These are phyloP conservation scores for Linnaemya vulpina DNA, from an alignment of 2,888 invertebrate species.

Conservation along the genomic window DNA sequence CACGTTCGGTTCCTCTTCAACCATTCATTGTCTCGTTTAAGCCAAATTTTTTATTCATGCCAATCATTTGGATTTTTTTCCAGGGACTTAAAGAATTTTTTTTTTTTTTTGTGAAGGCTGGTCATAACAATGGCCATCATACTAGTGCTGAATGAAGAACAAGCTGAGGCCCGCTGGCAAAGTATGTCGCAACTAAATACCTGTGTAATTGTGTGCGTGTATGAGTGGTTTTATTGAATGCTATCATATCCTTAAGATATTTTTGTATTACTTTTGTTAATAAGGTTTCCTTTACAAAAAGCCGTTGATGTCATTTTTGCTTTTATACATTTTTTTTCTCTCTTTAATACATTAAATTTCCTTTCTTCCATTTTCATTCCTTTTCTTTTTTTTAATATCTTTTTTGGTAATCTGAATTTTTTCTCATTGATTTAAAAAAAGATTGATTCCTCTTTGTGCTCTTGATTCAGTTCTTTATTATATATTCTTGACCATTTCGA, in stretches of 20 bases:
- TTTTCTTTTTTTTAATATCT: constrained; percentile 57
- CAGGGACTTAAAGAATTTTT: background rate
- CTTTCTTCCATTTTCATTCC: constrained; percentile 38
- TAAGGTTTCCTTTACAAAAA: constrained; percentile 33
- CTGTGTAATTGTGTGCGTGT: constrained; percentile 17
- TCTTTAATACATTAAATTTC: constrained; percentile 42
- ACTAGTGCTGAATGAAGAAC: background rate
- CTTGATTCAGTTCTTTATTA: constrained; percentile 63
- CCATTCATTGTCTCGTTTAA: constrained; percentile 7
- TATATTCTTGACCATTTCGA: constrained; percentile 46
- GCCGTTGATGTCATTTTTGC: constrained; percentile 60
- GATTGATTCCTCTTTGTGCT: background rate
- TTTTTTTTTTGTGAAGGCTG: background rate
- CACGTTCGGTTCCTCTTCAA: background rate
- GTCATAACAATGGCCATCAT: background rate
- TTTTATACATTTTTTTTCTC: background rate
- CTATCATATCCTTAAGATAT: constrained; percentile 23
- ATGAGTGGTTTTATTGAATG: constrained; percentile 22
- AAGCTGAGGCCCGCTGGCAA: background rate
- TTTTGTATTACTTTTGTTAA: constrained; percentile 32
- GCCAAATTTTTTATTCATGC: background rate
- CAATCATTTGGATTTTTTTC: background rate
- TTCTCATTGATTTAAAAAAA: background rate
- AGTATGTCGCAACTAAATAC: constrained; percentile 2
- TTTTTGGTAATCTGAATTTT: constrained; percentile 28